These are phyloP conservation scores for Premnoplex brunnescens DNA, from an alignment of 2,797 vertebrate genomes.

Conservation along the genomic window DNA sequence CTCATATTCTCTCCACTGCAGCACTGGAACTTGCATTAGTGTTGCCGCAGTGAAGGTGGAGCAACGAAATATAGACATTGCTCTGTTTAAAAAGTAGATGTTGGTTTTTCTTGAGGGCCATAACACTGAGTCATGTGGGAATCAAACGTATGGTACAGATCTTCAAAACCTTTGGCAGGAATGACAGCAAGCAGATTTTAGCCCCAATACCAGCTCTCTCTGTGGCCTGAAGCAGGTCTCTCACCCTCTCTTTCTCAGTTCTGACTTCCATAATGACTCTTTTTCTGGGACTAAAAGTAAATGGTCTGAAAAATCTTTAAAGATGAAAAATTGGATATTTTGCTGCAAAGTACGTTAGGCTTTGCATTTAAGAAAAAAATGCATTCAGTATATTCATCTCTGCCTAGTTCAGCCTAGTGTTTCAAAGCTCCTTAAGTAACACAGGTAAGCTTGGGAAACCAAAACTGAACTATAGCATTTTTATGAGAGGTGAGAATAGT, in stretches of 20 bases:
- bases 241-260: background rate
- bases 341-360: background rate
- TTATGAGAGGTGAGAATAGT: background rate
- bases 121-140: background rate
- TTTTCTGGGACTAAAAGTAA: background rate
- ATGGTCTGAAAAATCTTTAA: background rate
- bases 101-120: background rate
- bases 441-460: background rate
- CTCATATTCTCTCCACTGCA: accelerated
- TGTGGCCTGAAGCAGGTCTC: background rate
- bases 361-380: background rate
- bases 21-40: background rate
- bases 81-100: background rate
- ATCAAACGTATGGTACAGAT: accelerated
- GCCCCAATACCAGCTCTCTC: background rate
- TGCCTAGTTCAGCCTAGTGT: background rate
- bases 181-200: background rate
- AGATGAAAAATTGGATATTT: background rate
- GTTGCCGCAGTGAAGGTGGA: background rate
- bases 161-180: background rate
- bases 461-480: background rate
- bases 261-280: background rate
- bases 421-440: background rate
- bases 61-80: background rate
- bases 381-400: background rate